A percentile compares a stretch with the other conserved stretches of the same genome.
Conservation (phyloP, 2,888 invertebrate species). For the Tetrapedia diversipes region DNA sequence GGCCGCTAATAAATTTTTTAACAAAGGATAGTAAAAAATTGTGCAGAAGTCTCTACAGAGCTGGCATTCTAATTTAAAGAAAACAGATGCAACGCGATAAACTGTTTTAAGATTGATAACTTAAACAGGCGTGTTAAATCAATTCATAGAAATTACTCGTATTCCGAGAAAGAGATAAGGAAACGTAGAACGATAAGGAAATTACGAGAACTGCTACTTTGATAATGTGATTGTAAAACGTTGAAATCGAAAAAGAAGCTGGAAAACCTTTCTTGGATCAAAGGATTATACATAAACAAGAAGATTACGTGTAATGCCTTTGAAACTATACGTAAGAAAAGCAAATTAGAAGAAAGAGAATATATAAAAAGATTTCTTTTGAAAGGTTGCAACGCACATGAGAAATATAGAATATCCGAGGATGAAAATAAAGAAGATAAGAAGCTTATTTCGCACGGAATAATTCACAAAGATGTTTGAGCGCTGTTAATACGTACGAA, state of each 20-base stretch:
- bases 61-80: too few species aligned
- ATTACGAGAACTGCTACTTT: neutral
- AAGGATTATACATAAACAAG: neutral
- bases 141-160: too few species aligned
- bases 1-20: neutral
- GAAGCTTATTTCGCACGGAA: too few species aligned
- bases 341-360: neutral
- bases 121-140: too few species aligned
- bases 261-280: neutral
- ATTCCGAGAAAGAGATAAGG: accelerated
- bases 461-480: neutral
- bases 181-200: neutral
- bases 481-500: neutral
- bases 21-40: too few species aligned
- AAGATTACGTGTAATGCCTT: neutral
- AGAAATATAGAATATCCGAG: neutral
- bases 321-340: neutral
- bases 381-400: neutral
- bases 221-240: too few species aligned
- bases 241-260: neutral
- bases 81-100: neutral
- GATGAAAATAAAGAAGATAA: neutral
- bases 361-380: neutral
- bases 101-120: too few species aligned
- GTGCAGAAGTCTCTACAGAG: too few species aligned